These are phyloP conservation scores for Mola mola DNA, from an alignment of 2,113 vertebrate species.

Conservation along the genomic window DNA sequence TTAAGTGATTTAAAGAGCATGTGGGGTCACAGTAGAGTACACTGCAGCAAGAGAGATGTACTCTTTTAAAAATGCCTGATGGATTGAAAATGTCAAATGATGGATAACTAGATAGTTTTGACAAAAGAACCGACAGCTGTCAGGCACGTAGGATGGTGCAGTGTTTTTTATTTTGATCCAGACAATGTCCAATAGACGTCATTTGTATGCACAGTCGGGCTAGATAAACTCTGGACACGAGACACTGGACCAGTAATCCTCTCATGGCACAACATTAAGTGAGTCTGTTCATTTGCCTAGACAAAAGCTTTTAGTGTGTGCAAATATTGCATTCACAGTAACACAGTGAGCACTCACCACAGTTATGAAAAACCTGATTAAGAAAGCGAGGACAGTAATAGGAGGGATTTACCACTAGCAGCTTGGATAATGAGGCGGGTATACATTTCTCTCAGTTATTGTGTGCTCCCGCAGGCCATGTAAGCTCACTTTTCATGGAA, in stretches of 20 bases:
- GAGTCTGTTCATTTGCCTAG: conserved; percentile 56
- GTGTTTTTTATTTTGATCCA: conserved; percentile 14
- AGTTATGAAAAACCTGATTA: conserved; percentile 68
- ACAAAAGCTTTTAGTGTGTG: conserved; percentile 46
- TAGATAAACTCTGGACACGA: conserved; percentile 37
- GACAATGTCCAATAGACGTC: neutral
- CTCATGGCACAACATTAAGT: conserved; percentile 44
- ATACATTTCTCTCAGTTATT: conserved; percentile 47
- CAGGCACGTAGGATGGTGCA: conserved; percentile 3
- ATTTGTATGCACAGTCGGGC: conserved; percentile 15
- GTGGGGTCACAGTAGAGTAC: conserved; percentile 34
- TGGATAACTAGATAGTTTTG: conserved; percentile 8
- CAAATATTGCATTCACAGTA: conserved; percentile 53
- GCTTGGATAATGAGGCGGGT: conserved; percentile 58
- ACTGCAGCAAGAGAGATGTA: neutral
- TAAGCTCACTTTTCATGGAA: conserved; percentile 61
- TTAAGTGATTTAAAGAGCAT: conserved; percentile 48
- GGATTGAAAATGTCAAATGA: conserved; percentile 9
- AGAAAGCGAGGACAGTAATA: conserved; percentile 48
- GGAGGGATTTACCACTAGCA: conserved; percentile 59
- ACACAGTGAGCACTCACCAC: conserved; percentile 34
- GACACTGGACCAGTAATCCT: conserved; percentile 46
- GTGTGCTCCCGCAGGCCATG: conserved; percentile 43
- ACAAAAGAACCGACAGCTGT: conserved; percentile 1
- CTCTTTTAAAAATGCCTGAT: neutral